Evolutionary conservation across 2,888 invertebrate species (phyloP).

Genomic region (Zygogramma bicolorata): DNA sequence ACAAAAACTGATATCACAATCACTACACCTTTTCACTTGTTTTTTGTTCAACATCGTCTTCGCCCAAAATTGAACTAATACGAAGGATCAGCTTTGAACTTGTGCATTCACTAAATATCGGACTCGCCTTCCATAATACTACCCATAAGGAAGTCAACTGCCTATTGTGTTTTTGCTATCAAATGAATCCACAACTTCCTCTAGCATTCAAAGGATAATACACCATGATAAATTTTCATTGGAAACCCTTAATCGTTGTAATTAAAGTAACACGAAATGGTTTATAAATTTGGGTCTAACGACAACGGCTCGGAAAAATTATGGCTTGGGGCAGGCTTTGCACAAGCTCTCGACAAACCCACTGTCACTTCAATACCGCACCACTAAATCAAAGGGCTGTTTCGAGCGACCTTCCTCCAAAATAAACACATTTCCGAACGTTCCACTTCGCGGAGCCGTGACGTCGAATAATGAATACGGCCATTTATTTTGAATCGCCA

Average conservation of each 20-base stretch:
- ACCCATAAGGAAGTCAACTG: no score
- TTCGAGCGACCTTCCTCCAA: constrained; percentile 51
- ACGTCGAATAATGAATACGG: constrained; percentile 48
- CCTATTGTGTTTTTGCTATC: no score
- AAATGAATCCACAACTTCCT: neutral
- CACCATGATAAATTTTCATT: constrained; percentile 24
- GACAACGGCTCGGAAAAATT: constrained; percentile 55
- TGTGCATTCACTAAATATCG: no score
- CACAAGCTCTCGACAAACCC: constrained; percentile 60
- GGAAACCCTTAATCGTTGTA: constrained; percentile 34
- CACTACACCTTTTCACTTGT: no score
- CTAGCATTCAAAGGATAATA: neutral
- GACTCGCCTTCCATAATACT: no score
- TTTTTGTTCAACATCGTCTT: no score
- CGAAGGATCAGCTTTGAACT: no score
- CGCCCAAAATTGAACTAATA: no score
- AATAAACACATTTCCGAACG: constrained; percentile 56
- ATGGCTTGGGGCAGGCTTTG: constrained; percentile 58
- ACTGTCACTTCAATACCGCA: constrained; percentile 65
- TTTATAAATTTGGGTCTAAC: constrained; percentile 40
- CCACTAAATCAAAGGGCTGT: constrained; percentile 62
- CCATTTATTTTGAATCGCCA: constrained; percentile 34
- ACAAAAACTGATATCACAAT: no score
- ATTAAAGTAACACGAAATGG: constrained; percentile 40
- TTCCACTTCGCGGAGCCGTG: constrained; percentile 40